phyloP scores from a whole-genome alignment of 2,113 vertebrate genomes.

The Varanus komodoensis region DNA sequence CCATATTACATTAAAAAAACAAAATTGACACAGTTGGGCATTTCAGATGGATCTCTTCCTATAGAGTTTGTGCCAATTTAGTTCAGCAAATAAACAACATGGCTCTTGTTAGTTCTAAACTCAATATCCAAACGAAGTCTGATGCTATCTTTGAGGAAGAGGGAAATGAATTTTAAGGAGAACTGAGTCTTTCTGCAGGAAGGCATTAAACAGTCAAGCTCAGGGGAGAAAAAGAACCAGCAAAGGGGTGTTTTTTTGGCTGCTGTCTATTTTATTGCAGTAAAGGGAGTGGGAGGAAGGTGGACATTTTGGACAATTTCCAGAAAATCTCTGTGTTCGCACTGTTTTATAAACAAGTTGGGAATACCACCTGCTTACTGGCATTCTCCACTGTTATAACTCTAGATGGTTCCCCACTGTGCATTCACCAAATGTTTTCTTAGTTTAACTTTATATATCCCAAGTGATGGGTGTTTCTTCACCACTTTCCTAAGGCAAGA shows the following conservation, averaged over 20 bases:
- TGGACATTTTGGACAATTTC: conserved; percentile 11
- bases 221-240: not conserved
- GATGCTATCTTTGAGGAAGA: not conserved
- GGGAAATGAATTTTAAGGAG: conserved; percentile 13
- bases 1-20: conserved; percentile 35
- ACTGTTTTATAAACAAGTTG: conserved; percentile 16
- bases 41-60: conserved; percentile 54
- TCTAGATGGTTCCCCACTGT: conserved; percentile 13
- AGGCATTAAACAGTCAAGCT: conserved; percentile 20
- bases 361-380: conserved; percentile 14
- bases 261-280: conserved; percentile 3
- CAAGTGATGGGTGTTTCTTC: conserved; percentile 27
- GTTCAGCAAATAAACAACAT: conserved; percentile 61
- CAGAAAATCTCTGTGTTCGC: conserved; percentile 7
- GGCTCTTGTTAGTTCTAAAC: conserved; percentile 63
- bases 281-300: conserved; percentile 9
- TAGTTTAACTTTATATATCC: conserved; percentile 17
- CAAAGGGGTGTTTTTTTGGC: not conserved
- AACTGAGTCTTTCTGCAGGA: not conserved
- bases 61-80: conserved; percentile 60
- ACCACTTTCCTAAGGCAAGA: not conserved
- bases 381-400: conserved; percentile 18
- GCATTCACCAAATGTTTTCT: conserved; percentile 24
- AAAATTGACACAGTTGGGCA: conserved; percentile 47
- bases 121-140: conserved; percentile 48